Evolutionary conservation across 2,797 vertebrate genomes (phyloP).

Genomic region (Lagodon rhomboides): DNA sequence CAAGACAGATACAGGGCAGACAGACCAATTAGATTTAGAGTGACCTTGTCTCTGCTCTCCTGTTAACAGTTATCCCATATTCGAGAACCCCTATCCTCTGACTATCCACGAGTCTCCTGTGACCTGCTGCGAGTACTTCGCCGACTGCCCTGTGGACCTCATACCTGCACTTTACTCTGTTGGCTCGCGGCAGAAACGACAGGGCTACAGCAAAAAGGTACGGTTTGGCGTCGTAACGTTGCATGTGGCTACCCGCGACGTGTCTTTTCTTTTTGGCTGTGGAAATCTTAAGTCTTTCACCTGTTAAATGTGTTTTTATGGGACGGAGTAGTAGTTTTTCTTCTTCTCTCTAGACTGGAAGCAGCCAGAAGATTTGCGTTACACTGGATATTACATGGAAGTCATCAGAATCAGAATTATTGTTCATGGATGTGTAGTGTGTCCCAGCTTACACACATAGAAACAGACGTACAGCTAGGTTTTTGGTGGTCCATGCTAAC

Average conservation of each 20-base stretch:
- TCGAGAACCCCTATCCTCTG: slow-evolving; percentile 98
- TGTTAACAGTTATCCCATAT: slow-evolving; percentile 96
- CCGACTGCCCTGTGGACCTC: slow-evolving; percentile 97
- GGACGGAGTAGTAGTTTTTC: too few species aligned
- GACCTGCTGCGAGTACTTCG: slow-evolving; percentile 98
- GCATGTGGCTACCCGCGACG: not conserved
- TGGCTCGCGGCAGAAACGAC: slow-evolving; percentile 96
- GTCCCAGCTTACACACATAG: too few species aligned
- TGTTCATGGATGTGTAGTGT: too few species aligned
- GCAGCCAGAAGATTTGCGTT: too few species aligned
- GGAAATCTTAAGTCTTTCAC: not conserved
- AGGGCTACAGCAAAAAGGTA: slow-evolving; percentile 99
- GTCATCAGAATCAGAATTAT: not conserved
- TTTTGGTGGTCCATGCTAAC: too few species aligned
- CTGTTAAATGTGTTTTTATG: too few species aligned
- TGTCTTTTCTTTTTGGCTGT: not conserved
- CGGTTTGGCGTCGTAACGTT: slow-evolving; percentile 34
- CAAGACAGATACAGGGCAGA: slow-evolving; percentile 7
- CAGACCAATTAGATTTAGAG: slow-evolving; percentile 14
- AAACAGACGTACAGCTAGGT: too few species aligned
- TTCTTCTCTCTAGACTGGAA: too few species aligned
- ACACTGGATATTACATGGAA: not conserved
- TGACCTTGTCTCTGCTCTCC: slow-evolving; percentile 25
- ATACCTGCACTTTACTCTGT: slow-evolving; percentile 99
- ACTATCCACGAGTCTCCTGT: slow-evolving; percentile 98